A percentile compares a stretch with the other conserved stretches of the same genome.
phyloP scores from a whole-genome alignment of 2,113 vertebrate species.

The Noctilio leporinus region DNA sequence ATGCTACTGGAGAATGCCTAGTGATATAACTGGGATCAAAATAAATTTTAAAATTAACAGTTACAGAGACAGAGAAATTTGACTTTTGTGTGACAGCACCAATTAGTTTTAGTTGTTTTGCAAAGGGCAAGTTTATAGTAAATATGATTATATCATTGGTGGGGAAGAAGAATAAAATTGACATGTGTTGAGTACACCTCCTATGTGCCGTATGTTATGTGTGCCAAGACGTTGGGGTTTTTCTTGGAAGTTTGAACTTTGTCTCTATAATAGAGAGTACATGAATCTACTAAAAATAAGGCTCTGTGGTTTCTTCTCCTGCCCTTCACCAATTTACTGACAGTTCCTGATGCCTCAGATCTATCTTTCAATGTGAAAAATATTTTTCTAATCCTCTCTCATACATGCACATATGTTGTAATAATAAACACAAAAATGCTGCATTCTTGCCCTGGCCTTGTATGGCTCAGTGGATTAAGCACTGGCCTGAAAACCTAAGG shows the following conservation, averaged over 20 bases:
- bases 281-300: neutral
- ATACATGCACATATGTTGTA: neutral
- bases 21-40: neutral
- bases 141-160: neutral
- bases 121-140: neutral
- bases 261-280: neutral
- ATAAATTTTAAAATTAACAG: constrained; percentile 7
- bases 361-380: neutral
- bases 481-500: too few species aligned
- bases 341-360: neutral
- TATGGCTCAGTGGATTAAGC: too few species aligned
- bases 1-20: neutral
- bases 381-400: neutral
- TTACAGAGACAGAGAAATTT: neutral
- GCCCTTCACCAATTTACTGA: neutral
- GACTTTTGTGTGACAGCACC: neutral
- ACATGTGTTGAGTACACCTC: neutral
- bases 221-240: neutral
- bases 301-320: neutral
- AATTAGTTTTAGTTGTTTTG: neutral
- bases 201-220: neutral
- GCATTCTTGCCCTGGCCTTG: too few species aligned
- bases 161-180: neutral
- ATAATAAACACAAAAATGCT: neutral
- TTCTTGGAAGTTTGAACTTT: neutral